These are phyloP conservation scores for Pachyramphus minor DNA, from an alignment of 2,113 vertebrate species.

Conservation along the genomic window DNA sequence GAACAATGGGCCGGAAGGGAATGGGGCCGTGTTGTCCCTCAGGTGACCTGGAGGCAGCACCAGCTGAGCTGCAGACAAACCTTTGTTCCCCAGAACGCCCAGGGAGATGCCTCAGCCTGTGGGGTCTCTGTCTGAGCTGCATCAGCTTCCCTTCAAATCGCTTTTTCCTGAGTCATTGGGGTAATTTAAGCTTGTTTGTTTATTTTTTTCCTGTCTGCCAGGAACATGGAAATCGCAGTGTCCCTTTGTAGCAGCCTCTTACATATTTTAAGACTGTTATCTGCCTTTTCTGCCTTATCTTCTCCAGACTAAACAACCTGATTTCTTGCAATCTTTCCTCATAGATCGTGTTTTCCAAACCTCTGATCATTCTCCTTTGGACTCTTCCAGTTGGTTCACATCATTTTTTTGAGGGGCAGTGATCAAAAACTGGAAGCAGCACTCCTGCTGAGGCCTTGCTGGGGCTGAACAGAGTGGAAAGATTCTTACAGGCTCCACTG, in stretches of 20 bases:
- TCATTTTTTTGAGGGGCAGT: neutral
- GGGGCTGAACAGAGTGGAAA: neutral
- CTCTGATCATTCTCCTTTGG: neutral
- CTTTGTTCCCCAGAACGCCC: neutral
- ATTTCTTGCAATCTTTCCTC: neutral
- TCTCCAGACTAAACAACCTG: slow-evolving; percentile 20
- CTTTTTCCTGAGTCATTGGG: neutral
- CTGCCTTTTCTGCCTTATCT: neutral
- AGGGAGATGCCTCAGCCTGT: neutral
- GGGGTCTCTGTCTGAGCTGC: neutral
- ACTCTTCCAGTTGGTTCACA: neutral
- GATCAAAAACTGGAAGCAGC: neutral
- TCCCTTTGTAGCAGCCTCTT: neutral
- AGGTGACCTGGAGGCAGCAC: neutral
- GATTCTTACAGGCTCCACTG: neutral
- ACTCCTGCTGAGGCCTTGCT: neutral
- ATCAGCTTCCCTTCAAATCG: neutral
- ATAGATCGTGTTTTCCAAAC: neutral
- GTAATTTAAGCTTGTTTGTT: neutral
- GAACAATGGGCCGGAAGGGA: neutral
- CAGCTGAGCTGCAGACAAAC: neutral
- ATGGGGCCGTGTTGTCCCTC: neutral
- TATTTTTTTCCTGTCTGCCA: neutral
- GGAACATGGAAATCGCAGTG: neutral
- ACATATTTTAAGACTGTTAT: neutral